Evolutionary conservation across 2,888 invertebrate species (phyloP).

Genomic region (Volucella zonaria): DNA sequence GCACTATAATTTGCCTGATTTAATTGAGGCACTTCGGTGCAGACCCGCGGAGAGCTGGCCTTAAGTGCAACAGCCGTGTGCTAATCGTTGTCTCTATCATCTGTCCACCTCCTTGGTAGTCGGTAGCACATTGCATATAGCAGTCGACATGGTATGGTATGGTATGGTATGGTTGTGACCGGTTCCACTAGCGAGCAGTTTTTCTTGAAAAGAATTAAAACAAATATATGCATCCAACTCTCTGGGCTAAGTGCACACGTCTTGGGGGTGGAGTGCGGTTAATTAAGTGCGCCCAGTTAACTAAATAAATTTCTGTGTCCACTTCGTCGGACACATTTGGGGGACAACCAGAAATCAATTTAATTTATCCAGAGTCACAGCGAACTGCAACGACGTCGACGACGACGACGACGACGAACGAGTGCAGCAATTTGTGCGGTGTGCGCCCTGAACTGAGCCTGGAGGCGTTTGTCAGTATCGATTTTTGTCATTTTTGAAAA

Average conservation of each 20-base stretch:
- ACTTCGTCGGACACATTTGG: slow-evolving; percentile 30
- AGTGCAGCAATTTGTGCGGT: background rate
- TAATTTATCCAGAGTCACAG: slow-evolving; percentile 64
- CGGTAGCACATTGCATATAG: background rate
- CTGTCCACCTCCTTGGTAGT: slow-evolving; percentile 67
- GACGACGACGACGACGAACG: background rate
- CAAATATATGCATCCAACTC: slow-evolving; percentile 22
- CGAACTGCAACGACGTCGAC: slow-evolving; percentile 3
- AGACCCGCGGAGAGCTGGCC: slow-evolving; percentile 31
- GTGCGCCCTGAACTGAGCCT: background rate
- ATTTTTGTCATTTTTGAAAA: slow-evolving; percentile 57
- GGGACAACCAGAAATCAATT: slow-evolving; percentile 65
- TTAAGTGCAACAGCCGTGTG: slow-evolving; percentile 52
- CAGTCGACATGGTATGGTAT: too few species aligned
- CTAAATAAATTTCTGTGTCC: slow-evolving; percentile 48
- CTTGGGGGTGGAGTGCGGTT: slow-evolving; percentile 54
- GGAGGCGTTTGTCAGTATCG: slow-evolving; percentile 66
- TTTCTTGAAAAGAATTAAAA: slow-evolving; percentile 8
- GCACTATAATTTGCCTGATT: slow-evolving; percentile 71
- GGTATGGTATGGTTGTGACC: slow-evolving; percentile 8
- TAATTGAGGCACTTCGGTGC: slow-evolving; percentile 66
- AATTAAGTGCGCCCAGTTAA: slow-evolving; percentile 71
- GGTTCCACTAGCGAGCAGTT: slow-evolving; percentile 21
- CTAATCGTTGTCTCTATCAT: slow-evolving; percentile 70
- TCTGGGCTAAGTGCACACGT: slow-evolving; percentile 50